A percentile compares a stretch with the other conserved stretches of the same genome.
Evolutionary conservation across 2,888 invertebrate species (phyloP).

Genomic region (Drosophila neotestacea): DNA sequence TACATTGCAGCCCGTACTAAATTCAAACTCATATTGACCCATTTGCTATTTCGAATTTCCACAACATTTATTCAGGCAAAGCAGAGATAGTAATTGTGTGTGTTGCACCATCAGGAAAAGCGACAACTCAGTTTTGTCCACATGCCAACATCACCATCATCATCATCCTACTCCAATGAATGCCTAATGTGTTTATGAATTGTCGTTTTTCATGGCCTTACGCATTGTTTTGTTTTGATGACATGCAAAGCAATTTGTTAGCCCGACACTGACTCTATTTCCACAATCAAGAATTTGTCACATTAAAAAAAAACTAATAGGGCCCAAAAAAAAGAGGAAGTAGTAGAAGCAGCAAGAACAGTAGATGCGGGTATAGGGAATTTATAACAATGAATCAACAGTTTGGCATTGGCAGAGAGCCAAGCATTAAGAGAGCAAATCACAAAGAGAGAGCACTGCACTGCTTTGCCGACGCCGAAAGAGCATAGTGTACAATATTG

Average conservation of each 20-base stretch:
- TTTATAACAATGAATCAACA: slow-evolving; percentile 65
- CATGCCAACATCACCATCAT: slow-evolving; percentile 18
- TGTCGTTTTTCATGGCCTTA: slow-evolving; percentile 44
- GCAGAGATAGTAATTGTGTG: slow-evolving; percentile 51
- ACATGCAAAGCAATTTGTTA: slow-evolving; percentile 55
- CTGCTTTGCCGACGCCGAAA: slow-evolving; percentile 70
- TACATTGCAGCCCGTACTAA: slow-evolving; percentile 2
- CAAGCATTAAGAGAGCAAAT: slow-evolving; percentile 1
- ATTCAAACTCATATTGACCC: slow-evolving; percentile 22
- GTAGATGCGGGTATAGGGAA: slow-evolving; percentile 13
- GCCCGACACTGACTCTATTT: slow-evolving; percentile 15
- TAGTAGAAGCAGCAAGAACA: neutral
- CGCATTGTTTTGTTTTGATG: slow-evolving; percentile 40
- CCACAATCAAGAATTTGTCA: slow-evolving; percentile 48
- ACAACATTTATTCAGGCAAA: slow-evolving; percentile 13
- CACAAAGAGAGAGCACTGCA: slow-evolving; percentile 34
- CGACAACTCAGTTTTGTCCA: slow-evolving; percentile 30
- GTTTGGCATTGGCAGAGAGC: slow-evolving; percentile 63
- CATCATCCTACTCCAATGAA: slow-evolving; percentile 38
- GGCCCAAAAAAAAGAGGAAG: slow-evolving; percentile 3
- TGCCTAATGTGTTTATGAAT: slow-evolving; percentile 64
- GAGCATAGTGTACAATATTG: neutral
- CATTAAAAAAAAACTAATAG: slow-evolving; percentile 36
- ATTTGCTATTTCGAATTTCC: slow-evolving; percentile 14
- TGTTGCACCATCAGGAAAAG: slow-evolving; percentile 40